These are phyloP conservation scores for Callorhinus ursinus DNA, from an alignment of 2,113 vertebrate genomes.

Conservation along the genomic window DNA sequence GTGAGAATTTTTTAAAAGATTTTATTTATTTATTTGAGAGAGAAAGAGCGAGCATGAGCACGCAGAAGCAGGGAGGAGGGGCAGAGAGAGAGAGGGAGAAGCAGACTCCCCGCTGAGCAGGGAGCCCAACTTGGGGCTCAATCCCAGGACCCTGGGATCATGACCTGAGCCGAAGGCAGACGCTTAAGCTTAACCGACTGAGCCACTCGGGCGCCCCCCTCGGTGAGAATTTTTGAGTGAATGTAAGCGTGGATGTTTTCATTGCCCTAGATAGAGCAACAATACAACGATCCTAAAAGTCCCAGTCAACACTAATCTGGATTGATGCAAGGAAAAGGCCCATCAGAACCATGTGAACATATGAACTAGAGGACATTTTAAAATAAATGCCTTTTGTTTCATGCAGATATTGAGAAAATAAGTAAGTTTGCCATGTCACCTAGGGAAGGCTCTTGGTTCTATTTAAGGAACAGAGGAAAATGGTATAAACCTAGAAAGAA, in stretches of 20 bases:
- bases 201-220: too few relatives aligned
- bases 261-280: neutral
- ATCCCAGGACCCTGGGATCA: too few relatives aligned
- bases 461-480: constrained; percentile 42
- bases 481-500: neutral
- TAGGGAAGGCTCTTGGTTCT: neutral
- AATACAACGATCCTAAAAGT: neutral
- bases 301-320: neutral
- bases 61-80: too few relatives aligned
- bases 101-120: too few relatives aligned
- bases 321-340: neutral
- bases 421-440: neutral
- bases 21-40: too few relatives aligned
- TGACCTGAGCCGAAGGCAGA: too few relatives aligned
- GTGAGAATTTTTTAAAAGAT: constrained; percentile 4
- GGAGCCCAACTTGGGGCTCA: too few relatives aligned
- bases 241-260: neutral
- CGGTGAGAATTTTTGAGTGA: neutral
- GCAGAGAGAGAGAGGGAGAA: too few relatives aligned
- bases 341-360: neutral
- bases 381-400: constrained; percentile 55
- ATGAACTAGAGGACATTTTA: neutral
- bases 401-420: constrained; percentile 27
- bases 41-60: too few relatives aligned
- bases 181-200: too few relatives aligned